Conservation (phyloP, 2,797 vertebrate genomes). For the Cephalopachus bancanus region DNA sequence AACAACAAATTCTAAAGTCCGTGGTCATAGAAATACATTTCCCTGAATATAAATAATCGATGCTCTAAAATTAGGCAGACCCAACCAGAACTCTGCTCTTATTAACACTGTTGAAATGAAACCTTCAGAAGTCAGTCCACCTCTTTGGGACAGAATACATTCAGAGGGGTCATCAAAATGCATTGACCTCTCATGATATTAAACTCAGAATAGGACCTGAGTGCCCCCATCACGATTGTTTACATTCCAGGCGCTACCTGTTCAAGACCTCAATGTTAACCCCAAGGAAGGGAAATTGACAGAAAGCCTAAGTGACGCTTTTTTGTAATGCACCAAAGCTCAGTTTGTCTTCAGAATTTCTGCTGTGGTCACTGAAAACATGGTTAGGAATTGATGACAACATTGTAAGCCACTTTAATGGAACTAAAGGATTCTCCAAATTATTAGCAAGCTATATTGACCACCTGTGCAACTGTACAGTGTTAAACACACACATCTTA, state of each 20-base stretch:
- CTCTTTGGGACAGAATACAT: background rate
- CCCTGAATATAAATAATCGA: background rate
- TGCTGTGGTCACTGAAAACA: background rate
- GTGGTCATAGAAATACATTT: background rate
- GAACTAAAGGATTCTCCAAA: background rate
- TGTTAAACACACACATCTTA: background rate
- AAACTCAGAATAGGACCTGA: background rate
- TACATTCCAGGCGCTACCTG: background rate
- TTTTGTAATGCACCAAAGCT: background rate
- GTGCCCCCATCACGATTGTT: background rate
- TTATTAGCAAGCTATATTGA: background rate
- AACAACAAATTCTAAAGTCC: background rate
- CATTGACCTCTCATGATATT: background rate
- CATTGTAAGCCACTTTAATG: background rate
- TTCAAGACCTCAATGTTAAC: background rate
- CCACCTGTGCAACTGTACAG: background rate
- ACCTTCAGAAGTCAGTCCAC: background rate
- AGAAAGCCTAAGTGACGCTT: background rate
- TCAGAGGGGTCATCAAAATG: background rate
- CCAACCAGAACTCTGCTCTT: background rate
- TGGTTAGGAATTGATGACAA: background rate
- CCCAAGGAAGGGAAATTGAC: background rate
- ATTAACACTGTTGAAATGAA: background rate
- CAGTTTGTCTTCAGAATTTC: constrained; percentile 32
- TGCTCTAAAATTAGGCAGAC: background rate